A percentile compares a stretch with the other conserved stretches of the same genome.
Conservation (phyloP, 2,888 invertebrate species). For the Crocallis elinguaria region DNA sequence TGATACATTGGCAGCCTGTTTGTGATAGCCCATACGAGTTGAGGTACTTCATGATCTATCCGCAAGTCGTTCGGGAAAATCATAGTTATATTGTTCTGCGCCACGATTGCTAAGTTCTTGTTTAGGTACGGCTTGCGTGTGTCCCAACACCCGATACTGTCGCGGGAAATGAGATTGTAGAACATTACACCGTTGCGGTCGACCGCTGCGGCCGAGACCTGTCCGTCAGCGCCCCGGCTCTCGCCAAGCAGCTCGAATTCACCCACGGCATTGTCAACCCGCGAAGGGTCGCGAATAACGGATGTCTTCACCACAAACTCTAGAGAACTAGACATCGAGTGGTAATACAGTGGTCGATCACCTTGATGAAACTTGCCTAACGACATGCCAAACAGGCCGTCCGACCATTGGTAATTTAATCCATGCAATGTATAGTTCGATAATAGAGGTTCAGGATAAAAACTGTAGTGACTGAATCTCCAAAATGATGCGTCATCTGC, state of each 20-base stretch:
- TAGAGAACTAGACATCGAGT: conserved; percentile 92
- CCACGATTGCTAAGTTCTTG: conserved; percentile 87
- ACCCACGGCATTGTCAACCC: conserved; percentile 63
- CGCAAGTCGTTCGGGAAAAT: conserved; percentile 93
- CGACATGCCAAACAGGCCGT: conserved; percentile 91
- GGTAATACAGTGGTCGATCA: conserved; percentile 90
- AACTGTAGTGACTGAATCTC: conserved; percentile 88
- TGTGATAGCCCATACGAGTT: conserved; percentile 90
- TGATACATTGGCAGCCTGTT: conserved; percentile 91
- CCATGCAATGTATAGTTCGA: conserved; percentile 91
- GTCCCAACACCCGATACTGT: conserved; percentile 93
- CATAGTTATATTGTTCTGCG: conserved; percentile 86
- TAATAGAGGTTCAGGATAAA: conserved; percentile 89
- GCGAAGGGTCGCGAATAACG: conserved; percentile 87
- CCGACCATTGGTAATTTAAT: conserved; percentile 92
- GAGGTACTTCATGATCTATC: conserved; percentile 88
- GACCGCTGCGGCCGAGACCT: conserved; percentile 90
- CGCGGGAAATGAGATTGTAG: conserved; percentile 91
- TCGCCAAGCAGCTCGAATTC: conserved; percentile 77
- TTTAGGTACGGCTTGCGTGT: conserved; percentile 89
- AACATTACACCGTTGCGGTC: conserved; percentile 91
- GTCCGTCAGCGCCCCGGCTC: conserved; percentile 86
- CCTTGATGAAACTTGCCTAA: conserved; percentile 84
- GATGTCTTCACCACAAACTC: conserved; percentile 91
- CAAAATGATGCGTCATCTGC: conserved; percentile 85